phyloP scores from a whole-genome alignment of 2,797 vertebrate species.

The Triplophysa bombifrons region DNA sequence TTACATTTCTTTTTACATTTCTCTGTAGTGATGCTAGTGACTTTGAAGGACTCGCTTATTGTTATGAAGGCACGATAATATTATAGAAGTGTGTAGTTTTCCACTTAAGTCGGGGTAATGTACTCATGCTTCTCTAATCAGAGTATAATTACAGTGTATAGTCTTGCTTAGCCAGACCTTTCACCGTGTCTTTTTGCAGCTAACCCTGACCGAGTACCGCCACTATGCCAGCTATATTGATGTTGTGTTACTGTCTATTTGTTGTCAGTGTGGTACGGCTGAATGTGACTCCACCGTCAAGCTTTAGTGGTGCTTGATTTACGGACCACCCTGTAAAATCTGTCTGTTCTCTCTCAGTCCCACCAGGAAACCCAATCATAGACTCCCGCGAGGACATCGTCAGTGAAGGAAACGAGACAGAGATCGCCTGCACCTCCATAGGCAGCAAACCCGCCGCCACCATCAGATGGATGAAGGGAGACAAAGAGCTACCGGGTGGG shows the following conservation, averaged over 20 bases:
- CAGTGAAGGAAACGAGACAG: conserved; percentile 93
- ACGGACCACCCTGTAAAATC: conserved; percentile 13
- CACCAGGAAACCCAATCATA: conserved; percentile 86
- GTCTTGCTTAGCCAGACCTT: neutral
- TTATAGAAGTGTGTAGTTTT: neutral
- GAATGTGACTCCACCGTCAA: conserved; percentile 10
- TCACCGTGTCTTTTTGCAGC: neutral
- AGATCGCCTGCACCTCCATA: conserved; percentile 94
- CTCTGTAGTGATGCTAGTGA: neutral
- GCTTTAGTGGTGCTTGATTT: conserved; percentile 18
- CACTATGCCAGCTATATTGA: neutral
- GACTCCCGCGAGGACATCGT: conserved; percentile 91
- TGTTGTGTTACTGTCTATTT: neutral
- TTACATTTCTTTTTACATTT: neutral
- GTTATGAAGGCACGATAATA: neutral
- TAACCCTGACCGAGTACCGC: neutral
- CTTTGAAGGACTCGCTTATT: neutral
- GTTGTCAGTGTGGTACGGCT: neutral
- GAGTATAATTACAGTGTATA: neutral
- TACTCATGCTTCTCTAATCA: neutral
- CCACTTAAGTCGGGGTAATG: neutral
- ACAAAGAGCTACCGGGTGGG: conserved; percentile 61
- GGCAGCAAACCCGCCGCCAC: conserved; percentile 94
- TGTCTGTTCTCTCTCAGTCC: conserved; percentile 32
- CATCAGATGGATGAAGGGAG: conserved; percentile 97